Conservation (phyloP, 2,113 vertebrate species). For the Pygoscelis antarcticus region DNA sequence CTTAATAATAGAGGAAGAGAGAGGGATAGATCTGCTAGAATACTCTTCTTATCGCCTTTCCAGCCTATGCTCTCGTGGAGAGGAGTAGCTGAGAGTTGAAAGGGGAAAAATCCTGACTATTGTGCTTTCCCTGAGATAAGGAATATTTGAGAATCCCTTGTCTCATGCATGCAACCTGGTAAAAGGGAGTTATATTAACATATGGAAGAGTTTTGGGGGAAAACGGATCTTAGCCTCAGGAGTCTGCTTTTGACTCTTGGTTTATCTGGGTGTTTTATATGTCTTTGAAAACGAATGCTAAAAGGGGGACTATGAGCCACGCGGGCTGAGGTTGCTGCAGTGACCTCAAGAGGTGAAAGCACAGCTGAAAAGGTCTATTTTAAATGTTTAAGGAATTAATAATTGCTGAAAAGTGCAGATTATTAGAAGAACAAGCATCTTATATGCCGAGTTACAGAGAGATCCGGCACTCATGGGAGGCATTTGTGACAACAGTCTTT, state of each 20-base stretch:
- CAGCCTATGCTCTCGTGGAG: conserved; percentile 14
- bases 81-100: conserved; percentile 36
- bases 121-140: conserved; percentile 55
- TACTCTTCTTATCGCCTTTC: conserved; percentile 9
- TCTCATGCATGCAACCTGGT: conserved; percentile 20
- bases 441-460: background rate
- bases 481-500: conserved; percentile 68
- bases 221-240: conserved; percentile 21
- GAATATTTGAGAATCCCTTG: conserved; percentile 44
- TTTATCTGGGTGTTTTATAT: background rate
- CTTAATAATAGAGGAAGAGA: conserved; percentile 42
- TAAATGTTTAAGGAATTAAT: conserved; percentile 61
- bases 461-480: conserved; percentile 45
- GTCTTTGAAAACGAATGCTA: conserved; percentile 32
- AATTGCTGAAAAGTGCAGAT: conserved; percentile 52
- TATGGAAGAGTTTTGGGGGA: conserved; percentile 19
- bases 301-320: background rate
- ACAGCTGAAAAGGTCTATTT: conserved; percentile 45
- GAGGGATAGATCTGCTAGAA: conserved; percentile 23
- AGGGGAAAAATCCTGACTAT: conserved; percentile 47
- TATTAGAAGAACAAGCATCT: conserved; percentile 28
- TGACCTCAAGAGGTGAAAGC: conserved; percentile 43
- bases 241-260: conserved; percentile 41
- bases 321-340: background rate
- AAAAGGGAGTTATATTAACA: conserved; percentile 42